Evolutionary conservation across 2,797 vertebrate genomes (phyloP).

Genomic region (Iguana delicatissima): DNA sequence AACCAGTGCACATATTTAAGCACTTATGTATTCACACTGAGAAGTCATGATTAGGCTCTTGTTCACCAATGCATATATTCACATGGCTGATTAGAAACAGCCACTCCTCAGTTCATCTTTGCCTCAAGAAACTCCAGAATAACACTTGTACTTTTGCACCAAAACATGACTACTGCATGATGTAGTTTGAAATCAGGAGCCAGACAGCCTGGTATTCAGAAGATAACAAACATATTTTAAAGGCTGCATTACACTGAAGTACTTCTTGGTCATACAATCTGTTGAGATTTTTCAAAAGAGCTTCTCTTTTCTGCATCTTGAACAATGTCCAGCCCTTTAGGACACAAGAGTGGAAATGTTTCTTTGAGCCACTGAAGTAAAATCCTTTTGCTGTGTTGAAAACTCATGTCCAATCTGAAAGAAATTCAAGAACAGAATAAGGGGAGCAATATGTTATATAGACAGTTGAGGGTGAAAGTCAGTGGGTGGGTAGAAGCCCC

Average conservation of each 20-base stretch:
- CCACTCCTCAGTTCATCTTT: neutral
- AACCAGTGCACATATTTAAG: neutral
- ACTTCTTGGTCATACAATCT: neutral
- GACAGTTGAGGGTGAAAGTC: conserved; percentile 53
- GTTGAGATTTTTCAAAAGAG: accelerated
- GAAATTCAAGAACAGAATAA: neutral
- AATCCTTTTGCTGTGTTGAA: neutral
- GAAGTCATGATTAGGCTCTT: neutral
- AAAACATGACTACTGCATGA: neutral
- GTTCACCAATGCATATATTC: too few relatives aligned
- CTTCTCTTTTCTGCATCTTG: accelerated
- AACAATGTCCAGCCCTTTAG: neutral
- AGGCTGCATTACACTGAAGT: neutral
- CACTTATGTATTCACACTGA: neutral
- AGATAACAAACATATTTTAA: conserved; percentile 15
- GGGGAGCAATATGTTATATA: conserved; percentile 47
- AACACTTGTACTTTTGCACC: neutral
- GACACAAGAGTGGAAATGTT: neutral
- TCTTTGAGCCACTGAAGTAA: neutral
- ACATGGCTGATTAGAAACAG: neutral
- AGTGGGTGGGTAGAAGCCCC: conserved; percentile 47
- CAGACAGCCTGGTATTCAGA: neutral
- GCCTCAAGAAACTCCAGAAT: neutral
- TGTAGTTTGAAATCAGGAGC: neutral
- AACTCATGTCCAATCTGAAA: neutral